A percentile compares a stretch with the other conserved stretches of the same genome.
These are phyloP conservation scores for Nudaria mundana DNA, from an alignment of 2,888 invertebrate genomes.

Conservation along the genomic window DNA sequence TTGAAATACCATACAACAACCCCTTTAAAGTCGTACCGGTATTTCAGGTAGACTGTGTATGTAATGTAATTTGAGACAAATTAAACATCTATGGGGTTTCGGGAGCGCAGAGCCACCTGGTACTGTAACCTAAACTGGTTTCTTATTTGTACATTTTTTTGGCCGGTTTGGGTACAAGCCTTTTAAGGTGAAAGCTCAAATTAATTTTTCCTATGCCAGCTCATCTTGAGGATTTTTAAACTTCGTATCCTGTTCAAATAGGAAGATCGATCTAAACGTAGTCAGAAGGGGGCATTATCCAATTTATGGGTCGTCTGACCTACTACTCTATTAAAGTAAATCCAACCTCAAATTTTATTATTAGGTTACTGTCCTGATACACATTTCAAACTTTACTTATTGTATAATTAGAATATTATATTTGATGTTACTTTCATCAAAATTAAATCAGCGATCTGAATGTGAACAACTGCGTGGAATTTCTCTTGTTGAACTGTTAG, in stretches of 20 bases:
- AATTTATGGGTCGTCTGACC: conserved; percentile 4
- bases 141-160: too few species aligned
- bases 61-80: neutral
- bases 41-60: neutral
- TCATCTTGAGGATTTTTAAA: too few species aligned
- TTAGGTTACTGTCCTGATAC: conserved; percentile 9
- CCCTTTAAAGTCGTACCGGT: conserved; percentile 19
- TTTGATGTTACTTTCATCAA: conserved; percentile 16
- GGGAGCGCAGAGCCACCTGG: too few species aligned
- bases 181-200: too few species aligned
- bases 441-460: conserved; percentile 22
- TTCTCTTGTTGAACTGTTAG: conserved; percentile 32
- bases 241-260: too few species aligned
- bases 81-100: neutral
- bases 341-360: conserved; percentile 5
- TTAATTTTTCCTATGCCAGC: too few species aligned
- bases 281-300: too few species aligned
- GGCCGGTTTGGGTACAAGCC: too few species aligned
- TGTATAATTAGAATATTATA: conserved; percentile 11
- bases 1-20: conserved; percentile 39
- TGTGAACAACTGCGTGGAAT: conserved; percentile 31
- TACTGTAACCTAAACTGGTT: too few species aligned
- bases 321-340: conserved; percentile 5
- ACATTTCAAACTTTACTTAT: conserved; percentile 12
- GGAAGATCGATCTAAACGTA: too few species aligned